Conservation (phyloP, 2,888 invertebrate genomes). For the Cecidostiba fungosa region DNA sequence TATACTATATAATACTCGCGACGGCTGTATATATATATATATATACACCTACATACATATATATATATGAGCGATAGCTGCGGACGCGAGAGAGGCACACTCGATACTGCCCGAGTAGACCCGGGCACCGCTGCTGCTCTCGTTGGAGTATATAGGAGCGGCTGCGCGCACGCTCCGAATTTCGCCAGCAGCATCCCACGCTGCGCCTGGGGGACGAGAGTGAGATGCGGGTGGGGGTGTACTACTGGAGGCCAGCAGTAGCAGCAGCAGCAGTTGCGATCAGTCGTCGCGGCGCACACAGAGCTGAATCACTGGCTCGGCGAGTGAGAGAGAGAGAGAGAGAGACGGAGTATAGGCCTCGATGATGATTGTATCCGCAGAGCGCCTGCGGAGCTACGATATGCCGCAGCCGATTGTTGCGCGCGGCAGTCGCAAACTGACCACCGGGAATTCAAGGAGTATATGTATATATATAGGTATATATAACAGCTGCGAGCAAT, state of each 20-base stretch:
- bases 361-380: neutral
- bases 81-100: conserved; percentile 54
- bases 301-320: conserved; percentile 35
- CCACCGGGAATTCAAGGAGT: no score
- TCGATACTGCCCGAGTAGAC: conserved; percentile 58
- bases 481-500: no score
- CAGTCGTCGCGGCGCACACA: no score
- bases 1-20: neutral
- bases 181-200: neutral
- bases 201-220: neutral
- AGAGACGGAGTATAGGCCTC: no score
- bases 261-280: neutral
- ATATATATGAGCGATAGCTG: no score
- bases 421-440: neutral
- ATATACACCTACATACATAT: no score
- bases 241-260: no score
- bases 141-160: neutral
- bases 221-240: neutral
- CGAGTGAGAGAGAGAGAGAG: no score
- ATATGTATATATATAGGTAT: no score
- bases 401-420: neutral
- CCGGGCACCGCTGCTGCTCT: conserved; percentile 22
- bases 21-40: no score
- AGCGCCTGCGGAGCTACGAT: neutral
- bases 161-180: conserved; percentile 29